Evolutionary conservation across 2,888 invertebrate genomes (phyloP).

Genomic region (Hemistola chrysoprasaria): DNA sequence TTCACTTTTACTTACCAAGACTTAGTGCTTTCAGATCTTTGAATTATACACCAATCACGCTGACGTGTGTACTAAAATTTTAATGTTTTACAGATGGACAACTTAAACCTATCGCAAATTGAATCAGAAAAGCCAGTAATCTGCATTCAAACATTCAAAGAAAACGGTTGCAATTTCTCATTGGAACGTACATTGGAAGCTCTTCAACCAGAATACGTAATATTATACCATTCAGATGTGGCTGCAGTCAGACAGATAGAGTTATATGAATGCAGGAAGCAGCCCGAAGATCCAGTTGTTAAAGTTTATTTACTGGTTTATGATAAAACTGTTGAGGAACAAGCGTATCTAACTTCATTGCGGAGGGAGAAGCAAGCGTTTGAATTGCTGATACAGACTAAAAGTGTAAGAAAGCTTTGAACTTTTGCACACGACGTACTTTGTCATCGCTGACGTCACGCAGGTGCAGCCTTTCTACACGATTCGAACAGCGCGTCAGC

Average conservation of each 20-base stretch:
- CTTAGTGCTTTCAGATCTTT: no score
- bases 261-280: conserved; percentile 86
- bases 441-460: no score
- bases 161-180: conserved; percentile 86
- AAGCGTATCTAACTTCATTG: conserved; percentile 95
- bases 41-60: no score
- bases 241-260: conserved; percentile 95
- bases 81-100: conserved; percentile 84
- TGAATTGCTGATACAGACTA: conserved; percentile 94
- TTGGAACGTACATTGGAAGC: conserved; percentile 86
- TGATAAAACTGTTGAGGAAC: conserved; percentile 97
- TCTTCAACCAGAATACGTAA: conserved; percentile 89
- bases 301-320: conserved; percentile 96
- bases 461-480: no score
- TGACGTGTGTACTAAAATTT: no score
- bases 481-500: no score
- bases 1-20: no score
- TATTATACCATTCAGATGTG: conserved; percentile 95
- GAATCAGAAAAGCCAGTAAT: conserved; percentile 85
- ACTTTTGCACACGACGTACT: no score
- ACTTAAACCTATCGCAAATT: conserved; percentile 85
- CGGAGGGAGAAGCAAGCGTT: conserved; percentile 97
- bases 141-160: conserved; percentile 90
- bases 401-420: conserved; percentile 90
- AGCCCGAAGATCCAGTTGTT: conserved; percentile 67